Conservation (phyloP, 2,888 invertebrate species). For the Drosophila pegasa region DNA sequence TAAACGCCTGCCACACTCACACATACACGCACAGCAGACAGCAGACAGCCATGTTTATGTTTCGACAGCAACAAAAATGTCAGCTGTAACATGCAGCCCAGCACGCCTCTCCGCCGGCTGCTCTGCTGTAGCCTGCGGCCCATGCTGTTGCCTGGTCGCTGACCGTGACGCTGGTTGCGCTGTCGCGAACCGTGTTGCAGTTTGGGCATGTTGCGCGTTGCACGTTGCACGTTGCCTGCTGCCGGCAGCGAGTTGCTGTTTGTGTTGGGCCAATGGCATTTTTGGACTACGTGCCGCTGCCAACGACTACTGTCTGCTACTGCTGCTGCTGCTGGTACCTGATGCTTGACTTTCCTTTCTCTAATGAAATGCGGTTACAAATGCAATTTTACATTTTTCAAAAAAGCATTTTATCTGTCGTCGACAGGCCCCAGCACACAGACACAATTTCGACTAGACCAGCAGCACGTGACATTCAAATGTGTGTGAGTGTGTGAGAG, state of each 20-base stretch:
- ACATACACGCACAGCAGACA: neutral
- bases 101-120: neutral
- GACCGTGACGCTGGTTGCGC: conserved; percentile 69
- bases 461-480: conserved; percentile 43
- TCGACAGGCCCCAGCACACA: conserved; percentile 59
- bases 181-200: conserved; percentile 63
- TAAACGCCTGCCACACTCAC: conserved; percentile 30
- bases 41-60: conserved; percentile 49
- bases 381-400: conserved; percentile 78
- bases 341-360: conserved; percentile 77
- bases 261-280: conserved; percentile 37
- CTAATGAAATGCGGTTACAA: conserved; percentile 78
- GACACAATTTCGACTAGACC: conserved; percentile 25
- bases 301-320: conserved; percentile 34
- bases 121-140: neutral
- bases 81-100: conserved; percentile 41
- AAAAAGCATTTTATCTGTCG: conserved; percentile 76
- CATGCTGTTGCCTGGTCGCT: conserved; percentile 47
- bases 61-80: conserved; percentile 52
- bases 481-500: conserved; percentile 17
- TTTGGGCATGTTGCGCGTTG: conserved; percentile 48
- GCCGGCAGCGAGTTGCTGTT: conserved; percentile 37
- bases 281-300: conserved; percentile 52
- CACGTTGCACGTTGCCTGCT: conserved; percentile 21
- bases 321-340: conserved; percentile 58